Percentiles rank a stretch among this genome's conserved stretches.
phyloP scores from a whole-genome alignment of 2,113 vertebrate genomes.

The Orientallactaga bullata region DNA sequence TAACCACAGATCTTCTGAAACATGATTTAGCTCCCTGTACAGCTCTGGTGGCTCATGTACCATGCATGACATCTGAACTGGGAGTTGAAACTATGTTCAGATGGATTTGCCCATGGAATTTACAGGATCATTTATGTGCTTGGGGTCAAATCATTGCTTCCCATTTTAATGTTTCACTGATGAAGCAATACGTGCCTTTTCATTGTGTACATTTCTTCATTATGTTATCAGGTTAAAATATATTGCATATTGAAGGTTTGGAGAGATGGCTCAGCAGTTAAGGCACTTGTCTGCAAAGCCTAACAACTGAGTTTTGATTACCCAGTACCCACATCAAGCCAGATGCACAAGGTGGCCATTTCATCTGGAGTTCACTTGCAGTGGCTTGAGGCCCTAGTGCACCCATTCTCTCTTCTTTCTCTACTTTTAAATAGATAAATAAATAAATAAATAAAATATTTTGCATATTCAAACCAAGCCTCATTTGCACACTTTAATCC shows the following conservation, averaged over 20 bases:
- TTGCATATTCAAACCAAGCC: conserved; percentile 20
- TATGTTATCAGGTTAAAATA: neutral
- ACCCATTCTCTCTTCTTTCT: too few species aligned
- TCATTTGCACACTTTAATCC: neutral
- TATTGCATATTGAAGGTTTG: neutral
- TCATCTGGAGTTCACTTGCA: too few species aligned
- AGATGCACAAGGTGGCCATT: too few species aligned
- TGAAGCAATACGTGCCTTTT: neutral
- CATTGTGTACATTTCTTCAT: conserved; percentile 1
- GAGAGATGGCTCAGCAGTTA: too few species aligned
- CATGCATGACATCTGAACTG: too few species aligned
- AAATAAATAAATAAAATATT: neutral
- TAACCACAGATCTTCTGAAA: neutral
- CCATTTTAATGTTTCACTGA: neutral
- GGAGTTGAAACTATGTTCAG: neutral
- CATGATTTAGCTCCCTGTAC: too few species aligned
- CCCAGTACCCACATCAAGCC: too few species aligned
- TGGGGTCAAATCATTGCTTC: neutral
- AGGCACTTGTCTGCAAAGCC: too few species aligned
- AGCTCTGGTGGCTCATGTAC: too few species aligned
- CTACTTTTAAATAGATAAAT: too few species aligned
- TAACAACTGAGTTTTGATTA: too few species aligned
- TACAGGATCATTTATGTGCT: neutral
- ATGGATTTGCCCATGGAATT: neutral
- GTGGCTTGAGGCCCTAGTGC: too few species aligned